Conservation (phyloP, 30 jellyfish, hydroid and myxozoan genomes). For the Chironex yamaguchii region DNA sequence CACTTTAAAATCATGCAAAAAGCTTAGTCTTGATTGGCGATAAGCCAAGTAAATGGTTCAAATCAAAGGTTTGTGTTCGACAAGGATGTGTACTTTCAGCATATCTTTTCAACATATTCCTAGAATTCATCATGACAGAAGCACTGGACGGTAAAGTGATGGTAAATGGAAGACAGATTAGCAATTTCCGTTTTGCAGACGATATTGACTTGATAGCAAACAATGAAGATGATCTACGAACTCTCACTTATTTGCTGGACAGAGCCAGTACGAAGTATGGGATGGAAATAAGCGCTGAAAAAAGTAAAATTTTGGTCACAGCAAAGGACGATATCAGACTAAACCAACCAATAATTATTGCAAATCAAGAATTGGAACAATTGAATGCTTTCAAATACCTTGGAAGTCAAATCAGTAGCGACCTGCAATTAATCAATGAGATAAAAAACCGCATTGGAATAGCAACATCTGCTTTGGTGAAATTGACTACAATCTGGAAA, state of each 20-base stretch:
- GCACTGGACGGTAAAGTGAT: not conserved
- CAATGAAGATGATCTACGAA: slow-evolving; percentile 4
- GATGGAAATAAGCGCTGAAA: not conserved
- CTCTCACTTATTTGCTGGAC: not conserved
- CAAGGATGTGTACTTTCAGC: slow-evolving; percentile 6
- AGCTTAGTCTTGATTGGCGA: not conserved
- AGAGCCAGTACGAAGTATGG: not conserved
- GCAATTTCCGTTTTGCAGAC: not conserved
- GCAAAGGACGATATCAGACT: not conserved
- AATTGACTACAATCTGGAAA: not conserved
- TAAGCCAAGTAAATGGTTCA: not conserved
- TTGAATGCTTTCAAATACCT: not conserved
- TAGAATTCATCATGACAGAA: not conserved
- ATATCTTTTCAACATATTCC: too few species aligned
- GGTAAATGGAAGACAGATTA: not conserved
- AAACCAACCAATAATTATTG: not conserved
- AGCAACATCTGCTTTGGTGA: not conserved
- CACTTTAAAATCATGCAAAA: slow-evolving; percentile 1
- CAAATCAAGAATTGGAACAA: not conserved
- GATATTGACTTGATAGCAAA: slow-evolving; percentile 8
- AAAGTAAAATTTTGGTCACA: not conserved
- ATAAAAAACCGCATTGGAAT: not conserved
- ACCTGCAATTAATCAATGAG: not conserved
- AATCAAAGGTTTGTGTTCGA: not conserved
- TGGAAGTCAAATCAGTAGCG: not conserved